Conservation (phyloP, 2,888 invertebrate genomes). For the Punctoribates punctum region DNA sequence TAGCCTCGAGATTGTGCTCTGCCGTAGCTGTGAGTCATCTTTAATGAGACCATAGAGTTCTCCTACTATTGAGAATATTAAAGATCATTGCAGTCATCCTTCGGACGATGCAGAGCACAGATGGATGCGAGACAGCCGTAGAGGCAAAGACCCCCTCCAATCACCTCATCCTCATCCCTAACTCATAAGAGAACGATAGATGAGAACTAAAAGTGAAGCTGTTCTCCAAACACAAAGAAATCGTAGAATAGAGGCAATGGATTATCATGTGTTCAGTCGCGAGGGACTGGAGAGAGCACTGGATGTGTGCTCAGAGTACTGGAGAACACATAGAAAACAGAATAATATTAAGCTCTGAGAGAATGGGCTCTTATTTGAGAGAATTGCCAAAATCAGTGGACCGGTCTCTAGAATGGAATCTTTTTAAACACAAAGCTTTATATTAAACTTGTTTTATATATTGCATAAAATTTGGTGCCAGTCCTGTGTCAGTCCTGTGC, state of each 20-base stretch:
- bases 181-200: not conserved
- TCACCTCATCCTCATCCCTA: constrained; percentile 29
- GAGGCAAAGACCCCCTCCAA: constrained; percentile 19
- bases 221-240: constrained; percentile 35
- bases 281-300: constrained; percentile 7
- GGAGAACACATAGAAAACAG: constrained; percentile 3
- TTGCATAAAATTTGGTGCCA: constrained; percentile 6
- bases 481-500: not conserved
- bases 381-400: constrained; percentile 12
- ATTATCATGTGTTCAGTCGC: constrained; percentile 37
- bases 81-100: constrained; percentile 33
- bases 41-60: constrained; percentile 36
- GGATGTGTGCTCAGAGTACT: not conserved
- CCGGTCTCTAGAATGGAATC: constrained; percentile 27
- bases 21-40: constrained; percentile 35
- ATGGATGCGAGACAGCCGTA: constrained; percentile 15
- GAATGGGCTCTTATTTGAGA: constrained; percentile 21
- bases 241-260: constrained; percentile 32
- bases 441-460: constrained; percentile 13
- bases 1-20: constrained; percentile 33
- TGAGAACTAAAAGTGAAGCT: constrained; percentile 26
- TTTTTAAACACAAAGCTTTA: constrained; percentile 27
- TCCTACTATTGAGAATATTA: constrained; percentile 13
- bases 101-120: constrained; percentile 35
- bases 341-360: not conserved